phyloP scores from a whole-genome alignment of 2,113 vertebrate genomes.

The Pavo muticus region DNA sequence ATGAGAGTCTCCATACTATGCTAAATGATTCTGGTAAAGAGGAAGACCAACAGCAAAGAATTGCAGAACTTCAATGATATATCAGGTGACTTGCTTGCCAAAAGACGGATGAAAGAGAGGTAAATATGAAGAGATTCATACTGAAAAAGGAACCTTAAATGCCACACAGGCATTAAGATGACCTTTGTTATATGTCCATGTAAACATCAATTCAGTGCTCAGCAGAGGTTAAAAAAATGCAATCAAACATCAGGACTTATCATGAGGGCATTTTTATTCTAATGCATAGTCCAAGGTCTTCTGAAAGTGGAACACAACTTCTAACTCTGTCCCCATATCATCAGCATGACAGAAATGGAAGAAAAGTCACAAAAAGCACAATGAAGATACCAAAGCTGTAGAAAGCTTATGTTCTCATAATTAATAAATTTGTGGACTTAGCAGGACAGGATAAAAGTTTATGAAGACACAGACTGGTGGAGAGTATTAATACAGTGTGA shows the following conservation, averaged over 20 bases:
- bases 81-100: not conserved
- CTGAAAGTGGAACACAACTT: too few relatives aligned
- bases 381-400: too few relatives aligned
- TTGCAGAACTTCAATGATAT: not conserved
- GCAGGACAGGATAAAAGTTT: too few relatives aligned
- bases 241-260: not conserved
- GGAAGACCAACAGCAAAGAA: not conserved
- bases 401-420: too few relatives aligned
- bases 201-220: not conserved
- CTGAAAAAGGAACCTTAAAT: not conserved
- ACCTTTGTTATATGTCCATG: not conserved
- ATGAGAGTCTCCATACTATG: not conserved
- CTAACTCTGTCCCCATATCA: too few relatives aligned
- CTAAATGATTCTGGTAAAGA: not conserved
- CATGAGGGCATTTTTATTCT: not conserved
- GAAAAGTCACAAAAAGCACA: too few relatives aligned
- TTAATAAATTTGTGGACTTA: too few relatives aligned
- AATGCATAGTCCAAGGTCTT: too few relatives aligned
- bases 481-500: too few relatives aligned
- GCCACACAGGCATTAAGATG: not conserved
- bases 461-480: too few relatives aligned
- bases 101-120: not conserved
- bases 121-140: not conserved
- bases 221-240: not conserved
- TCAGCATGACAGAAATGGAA: too few relatives aligned